Percentiles rank a stretch among this genome's conserved stretches.
Conservation (phyloP, 2,888 invertebrate genomes). For the Boloria selene region DNA sequence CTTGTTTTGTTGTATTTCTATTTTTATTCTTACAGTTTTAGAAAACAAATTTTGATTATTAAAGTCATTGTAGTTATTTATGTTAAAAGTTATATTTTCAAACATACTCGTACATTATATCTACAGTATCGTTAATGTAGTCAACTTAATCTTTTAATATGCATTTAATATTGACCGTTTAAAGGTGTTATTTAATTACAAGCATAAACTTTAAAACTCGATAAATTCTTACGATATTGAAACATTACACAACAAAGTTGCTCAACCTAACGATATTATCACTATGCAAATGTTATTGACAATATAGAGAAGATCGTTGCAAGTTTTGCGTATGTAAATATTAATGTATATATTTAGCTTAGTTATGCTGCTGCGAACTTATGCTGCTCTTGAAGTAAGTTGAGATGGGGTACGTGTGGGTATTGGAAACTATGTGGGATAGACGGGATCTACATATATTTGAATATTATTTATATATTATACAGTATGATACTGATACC, state of each 20-base stretch:
- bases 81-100: too few species aligned
- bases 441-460: too few species aligned
- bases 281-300: slow-evolving; percentile 20
- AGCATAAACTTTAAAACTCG: slow-evolving; percentile 4
- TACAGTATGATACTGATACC: too few species aligned
- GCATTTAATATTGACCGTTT: neutral
- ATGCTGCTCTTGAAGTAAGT: neutral
- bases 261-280: slow-evolving; percentile 12
- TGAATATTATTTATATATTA: too few species aligned
- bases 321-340: slow-evolving; percentile 17
- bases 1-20: too few species aligned
- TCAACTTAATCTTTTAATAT: too few species aligned
- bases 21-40: too few species aligned
- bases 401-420: neutral
- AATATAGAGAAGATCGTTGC: slow-evolving; percentile 10
- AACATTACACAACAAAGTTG: slow-evolving; percentile 18
- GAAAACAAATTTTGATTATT: too few species aligned
- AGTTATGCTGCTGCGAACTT: neutral
- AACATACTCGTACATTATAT: too few species aligned
- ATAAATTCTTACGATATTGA: slow-evolving; percentile 8
- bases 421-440: neutral
- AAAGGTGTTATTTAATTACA: slow-evolving; percentile 7
- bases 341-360: slow-evolving; percentile 5
- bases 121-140: too few species aligned
- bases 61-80: too few species aligned